Base-by-base conservation (phyloP, 2,888 invertebrate species). In the Caenorhabditis sulstoni region DNA sequence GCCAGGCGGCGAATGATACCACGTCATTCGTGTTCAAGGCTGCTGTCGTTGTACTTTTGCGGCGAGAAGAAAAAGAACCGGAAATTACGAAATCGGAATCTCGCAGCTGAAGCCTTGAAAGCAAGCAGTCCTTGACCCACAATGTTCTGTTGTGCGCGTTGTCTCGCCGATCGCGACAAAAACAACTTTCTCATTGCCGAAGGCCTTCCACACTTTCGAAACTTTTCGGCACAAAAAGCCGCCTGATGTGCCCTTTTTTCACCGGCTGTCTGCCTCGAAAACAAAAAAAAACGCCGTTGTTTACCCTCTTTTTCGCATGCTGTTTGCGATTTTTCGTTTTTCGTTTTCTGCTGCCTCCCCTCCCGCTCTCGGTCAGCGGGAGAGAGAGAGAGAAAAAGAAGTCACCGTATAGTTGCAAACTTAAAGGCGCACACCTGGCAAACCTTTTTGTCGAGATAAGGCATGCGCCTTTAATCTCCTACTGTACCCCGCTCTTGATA, bases 1-100 rank as follows among this genome's bases (percentile, higher is more conserved):
- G 11, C 8, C 49, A 22, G 29, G 7, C 49, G 22, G 44, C 14
- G 22, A 49, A 20, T 22, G 49, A 18, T 29, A 29, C 47, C 47
- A 49, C 49, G 49, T 49, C 49, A 49, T 14, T 22, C 45, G 3
- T 16, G 47, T 47, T 49, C 49, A 49, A 49, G 49, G 49, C 16
- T 49, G 49, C 49, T 7, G 29, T 29, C 29, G 4, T 7, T 29
- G 29, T 29, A 22, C 49, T 49, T 22, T 22, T 47, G 47, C n/a
- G 47, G 18, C 12, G 49, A 3, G 49, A 9, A 29, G 29, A 29
- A 29, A 29, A 29, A 29, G 7, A 29, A 29, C 12, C 20, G 20
- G 22, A 14, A 49, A 20, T 49, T 20, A 22, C 11, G 49, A 12
- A 14, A 44, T 44, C n/a, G 44, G 44, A 44, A 44, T 44, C 44